Evolutionary conservation across 2,113 vertebrate species (phyloP).

Genomic region (Ornithorhynchus anatinus): DNA sequence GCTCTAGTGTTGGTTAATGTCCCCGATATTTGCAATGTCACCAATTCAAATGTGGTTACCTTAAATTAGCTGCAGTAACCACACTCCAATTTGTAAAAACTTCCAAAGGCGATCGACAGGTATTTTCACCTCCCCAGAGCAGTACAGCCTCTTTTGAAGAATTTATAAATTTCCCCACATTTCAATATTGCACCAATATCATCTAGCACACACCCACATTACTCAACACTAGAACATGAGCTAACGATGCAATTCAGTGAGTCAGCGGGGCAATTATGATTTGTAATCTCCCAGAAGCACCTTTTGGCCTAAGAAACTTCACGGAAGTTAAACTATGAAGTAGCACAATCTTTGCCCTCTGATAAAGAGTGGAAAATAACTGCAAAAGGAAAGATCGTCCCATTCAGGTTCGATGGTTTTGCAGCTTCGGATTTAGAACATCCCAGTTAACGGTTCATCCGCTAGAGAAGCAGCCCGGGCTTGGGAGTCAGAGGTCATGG

Average conservation of each 20-base stretch:
- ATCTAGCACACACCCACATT: slow-evolving; percentile 23
- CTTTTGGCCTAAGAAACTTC: slow-evolving; percentile 15
- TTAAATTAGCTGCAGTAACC: background rate
- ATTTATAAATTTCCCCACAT: slow-evolving; percentile 16
- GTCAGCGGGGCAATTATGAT: slow-evolving; percentile 21
- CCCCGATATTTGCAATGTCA: background rate
- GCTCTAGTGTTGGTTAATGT: too few relatives aligned
- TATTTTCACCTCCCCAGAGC: background rate
- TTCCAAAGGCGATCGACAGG: background rate
- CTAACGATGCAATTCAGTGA: slow-evolving; percentile 21
- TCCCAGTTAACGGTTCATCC: background rate
- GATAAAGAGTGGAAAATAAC: background rate
- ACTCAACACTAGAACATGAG: slow-evolving; percentile 51
- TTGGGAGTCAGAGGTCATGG: too few relatives aligned
- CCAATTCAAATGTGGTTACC: background rate
- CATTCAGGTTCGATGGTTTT: too few relatives aligned
- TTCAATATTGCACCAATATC: background rate
- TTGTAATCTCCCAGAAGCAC: slow-evolving; percentile 44
- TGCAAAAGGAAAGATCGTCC: background rate
- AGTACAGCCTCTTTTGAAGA: background rate
- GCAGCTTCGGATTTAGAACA: background rate
- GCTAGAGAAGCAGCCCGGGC: too few relatives aligned
- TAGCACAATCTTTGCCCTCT: slow-evolving; percentile 1
- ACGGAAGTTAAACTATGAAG: background rate
- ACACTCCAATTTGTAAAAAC: background rate